Conservation (phyloP, 1,140 invertebrate species). For the Drosophila oshimai region DNA sequence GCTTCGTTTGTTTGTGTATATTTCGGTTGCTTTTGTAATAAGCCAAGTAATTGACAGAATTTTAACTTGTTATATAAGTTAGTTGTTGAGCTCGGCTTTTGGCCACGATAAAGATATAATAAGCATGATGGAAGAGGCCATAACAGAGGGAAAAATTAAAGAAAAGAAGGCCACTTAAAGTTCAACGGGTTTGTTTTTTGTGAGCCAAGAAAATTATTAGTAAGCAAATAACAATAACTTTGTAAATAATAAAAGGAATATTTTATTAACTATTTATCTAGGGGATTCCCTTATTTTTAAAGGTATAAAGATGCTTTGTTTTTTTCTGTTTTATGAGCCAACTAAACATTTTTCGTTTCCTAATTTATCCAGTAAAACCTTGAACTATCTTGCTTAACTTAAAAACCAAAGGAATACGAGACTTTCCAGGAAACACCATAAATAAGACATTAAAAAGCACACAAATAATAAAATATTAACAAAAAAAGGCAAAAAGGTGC, state of each 20-base stretch:
- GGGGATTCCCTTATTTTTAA: no score
- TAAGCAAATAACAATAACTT: no score
- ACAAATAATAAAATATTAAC: background rate
- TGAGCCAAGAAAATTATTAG: no score
- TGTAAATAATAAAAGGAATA: no score
- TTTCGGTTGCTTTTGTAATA: conserved; percentile 15
- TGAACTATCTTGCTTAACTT: background rate
- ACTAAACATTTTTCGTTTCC: background rate
- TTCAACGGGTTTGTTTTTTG: no score
- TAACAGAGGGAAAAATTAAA: background rate
- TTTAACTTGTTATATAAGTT: conserved; percentile 24
- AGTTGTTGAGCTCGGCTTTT: no score
- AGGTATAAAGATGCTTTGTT: no score
- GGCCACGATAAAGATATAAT: background rate
- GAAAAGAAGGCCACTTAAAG: background rate
- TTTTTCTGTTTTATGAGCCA: background rate
- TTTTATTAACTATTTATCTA: no score
- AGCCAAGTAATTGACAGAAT: conserved; percentile 46
- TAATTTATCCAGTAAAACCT: background rate
- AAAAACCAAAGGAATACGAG: background rate
- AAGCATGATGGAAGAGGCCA: background rate
- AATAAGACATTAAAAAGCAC: conserved; percentile 17
- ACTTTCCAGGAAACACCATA: conserved; percentile 11
- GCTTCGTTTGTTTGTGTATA: background rate
- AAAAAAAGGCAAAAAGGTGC: conserved; percentile 25